Base-by-base conservation (phyloP, 2,888 invertebrate genomes). In the Malthinus flaveolus region DNA sequence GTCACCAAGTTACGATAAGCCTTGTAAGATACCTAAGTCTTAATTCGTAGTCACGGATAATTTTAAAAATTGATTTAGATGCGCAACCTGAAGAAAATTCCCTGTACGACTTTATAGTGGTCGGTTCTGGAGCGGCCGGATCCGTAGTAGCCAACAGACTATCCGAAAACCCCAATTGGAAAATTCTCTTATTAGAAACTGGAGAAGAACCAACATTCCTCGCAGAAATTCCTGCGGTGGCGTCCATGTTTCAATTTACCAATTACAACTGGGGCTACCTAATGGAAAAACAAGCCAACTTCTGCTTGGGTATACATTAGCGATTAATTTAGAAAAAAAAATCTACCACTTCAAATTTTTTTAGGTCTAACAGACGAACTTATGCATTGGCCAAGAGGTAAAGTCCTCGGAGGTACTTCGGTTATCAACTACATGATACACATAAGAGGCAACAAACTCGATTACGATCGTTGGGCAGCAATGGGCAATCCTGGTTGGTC, bases 101-200 rank as follows among this genome's bases (percentile, higher is more conserved):
- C 2, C 3, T 3, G 23, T 88, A 87, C 72, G 88, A 89, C 70
- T 89, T 88, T 66, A 79, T 88, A 3, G 79, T 88, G 13, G 81
- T 90, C 0, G 89, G 90, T 0, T 87, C 87, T 0, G 89, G 90
- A 0, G 85, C 88, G 0, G 85, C 87, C 0, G 91, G 91, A 0
- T 85, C 88, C 0, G 87, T 85, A 0, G 69, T 91, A 7, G 90
- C 90, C 0, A 85, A 88, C 66, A 81, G 91, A 1, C 78, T 91
- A 0, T 82, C 87, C 0, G 89, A 90, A 75, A 84, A 82, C 56
- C 74, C 77, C 1, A 73, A 84, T 32, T 83, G 83, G 83, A 85
- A 79, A 46, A 83, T 90, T 0, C 78, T 90, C 4, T 76, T 90
- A 0, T 69, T 90, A 7, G 90, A 90, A 73, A 87, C 87, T 0